phyloP scores from a whole-genome alignment of 2,797 vertebrate species.

The Lacerta agilis region DNA sequence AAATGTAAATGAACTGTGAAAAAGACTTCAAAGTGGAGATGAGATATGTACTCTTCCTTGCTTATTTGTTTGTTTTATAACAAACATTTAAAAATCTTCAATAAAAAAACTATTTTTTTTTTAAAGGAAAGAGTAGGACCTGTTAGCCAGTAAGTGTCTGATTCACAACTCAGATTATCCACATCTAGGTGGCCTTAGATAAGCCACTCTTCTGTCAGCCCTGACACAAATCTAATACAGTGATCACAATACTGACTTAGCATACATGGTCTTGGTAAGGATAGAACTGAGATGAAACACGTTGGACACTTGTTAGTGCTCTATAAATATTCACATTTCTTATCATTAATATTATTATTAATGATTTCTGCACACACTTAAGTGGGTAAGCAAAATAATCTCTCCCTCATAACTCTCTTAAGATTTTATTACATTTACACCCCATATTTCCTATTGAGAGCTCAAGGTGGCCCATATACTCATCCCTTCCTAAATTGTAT shows the following conservation, averaged over 20 bases:
- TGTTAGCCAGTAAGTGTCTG: not conserved
- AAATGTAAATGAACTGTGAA: no score
- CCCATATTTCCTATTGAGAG: no score
- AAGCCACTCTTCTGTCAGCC: not conserved
- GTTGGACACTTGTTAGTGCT: not conserved
- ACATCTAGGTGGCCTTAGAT: not conserved
- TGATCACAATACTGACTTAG: not conserved
- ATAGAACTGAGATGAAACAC: not conserved
- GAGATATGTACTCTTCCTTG: no score
- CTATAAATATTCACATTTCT: not conserved
- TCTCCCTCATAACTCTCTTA: no score
- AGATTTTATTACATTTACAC: no score
- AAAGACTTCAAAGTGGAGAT: no score
- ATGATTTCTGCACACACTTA: not conserved
- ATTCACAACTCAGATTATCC: not conserved
- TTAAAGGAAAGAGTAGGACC: not conserved
- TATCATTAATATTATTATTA: not conserved
- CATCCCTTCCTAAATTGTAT: no score
- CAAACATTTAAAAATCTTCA: no score
- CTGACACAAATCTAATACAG: not conserved
- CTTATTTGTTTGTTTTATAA: no score
- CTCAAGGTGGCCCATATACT: no score
- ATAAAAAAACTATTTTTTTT: no score
- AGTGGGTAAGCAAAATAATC: not conserved
- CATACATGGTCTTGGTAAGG: not conserved